Evolutionary conservation across 2,888 invertebrate genomes (phyloP), one percentile per base, ranked within the genome.

Genomic region (Leptura quadrifasciata): DNA sequence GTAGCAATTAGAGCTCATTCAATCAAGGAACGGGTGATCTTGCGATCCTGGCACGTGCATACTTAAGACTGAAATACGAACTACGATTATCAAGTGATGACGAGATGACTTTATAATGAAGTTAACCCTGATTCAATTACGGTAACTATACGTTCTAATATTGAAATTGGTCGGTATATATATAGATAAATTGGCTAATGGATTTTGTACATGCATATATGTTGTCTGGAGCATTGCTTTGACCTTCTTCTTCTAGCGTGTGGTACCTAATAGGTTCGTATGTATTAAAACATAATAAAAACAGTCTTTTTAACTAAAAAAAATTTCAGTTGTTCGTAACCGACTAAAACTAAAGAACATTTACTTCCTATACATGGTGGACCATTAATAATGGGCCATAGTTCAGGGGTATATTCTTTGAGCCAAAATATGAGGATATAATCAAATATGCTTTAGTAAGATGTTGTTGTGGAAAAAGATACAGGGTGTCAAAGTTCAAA

Each of bases 1-100:
- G 80, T 76, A 84, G 86, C 86, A 87, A 87, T 87, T 87, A 87
- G 86, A 82, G 81, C 76, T 81, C 81, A 84, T 84, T 86, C 85
- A 86, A 83, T 79, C 74, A 78, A 73, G 63, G 76, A 82, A 82
- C 81, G 81, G 82, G 83, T 82, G 84, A 83, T 81, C 74, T 76
- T 78, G 76, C 68, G 65, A 79, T 80, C 79, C 76, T 72, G 81
- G 77, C 83, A 83, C 83, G 83, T 82, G 83, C 77, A 77, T 71
- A 75, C 77, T 79, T 79, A 77, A 78, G 76, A 58, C 76, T 69
- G 31, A 21, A 58, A 54, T 27, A 27, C 67, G 67, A 69, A 69
- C 52, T 63, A 21, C 70, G 60, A 73, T 61, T 65, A 58, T 57
- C 74, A 60, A 64, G 60, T 58, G 73, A 77, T 72, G 75, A 76